Percentiles rank a stretch among this genome's conserved stretches.
These are phyloP conservation scores for Calyptommatus sinebrachiatus DNA, from an alignment of 2,113 vertebrate genomes.

Conservation along the genomic window DNA sequence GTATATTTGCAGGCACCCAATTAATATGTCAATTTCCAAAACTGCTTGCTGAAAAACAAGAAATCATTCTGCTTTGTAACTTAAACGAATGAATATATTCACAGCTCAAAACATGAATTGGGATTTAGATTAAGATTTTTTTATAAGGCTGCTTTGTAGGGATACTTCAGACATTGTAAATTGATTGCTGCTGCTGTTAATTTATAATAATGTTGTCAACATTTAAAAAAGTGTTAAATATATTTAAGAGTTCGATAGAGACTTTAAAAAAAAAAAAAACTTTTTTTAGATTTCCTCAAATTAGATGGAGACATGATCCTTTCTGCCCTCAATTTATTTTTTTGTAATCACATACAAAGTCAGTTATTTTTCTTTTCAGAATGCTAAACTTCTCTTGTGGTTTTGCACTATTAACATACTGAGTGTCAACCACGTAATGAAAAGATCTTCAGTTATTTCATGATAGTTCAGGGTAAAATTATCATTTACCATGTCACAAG, in stretches of 20 bases:
- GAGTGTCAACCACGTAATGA: neutral
- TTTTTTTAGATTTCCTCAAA: neutral
- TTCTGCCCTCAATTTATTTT: neutral
- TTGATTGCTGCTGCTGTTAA: neutral
- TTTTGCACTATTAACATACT: neutral
- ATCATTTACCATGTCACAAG: no score
- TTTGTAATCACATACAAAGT: neutral
- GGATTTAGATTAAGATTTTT: conserved; percentile 8
- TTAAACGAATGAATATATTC: conserved; percentile 15
- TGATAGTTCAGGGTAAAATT: no score
- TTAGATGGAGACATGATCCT: neutral
- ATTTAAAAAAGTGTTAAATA: conserved; percentile 24
- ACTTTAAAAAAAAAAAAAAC: neutral
- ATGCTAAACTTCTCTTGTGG: neutral
- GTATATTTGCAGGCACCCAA: conserved; percentile 33
- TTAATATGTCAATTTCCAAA: conserved; percentile 37
- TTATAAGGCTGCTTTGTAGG: neutral
- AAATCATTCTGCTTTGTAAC: conserved; percentile 18
- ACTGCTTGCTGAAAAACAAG: conserved; percentile 43
- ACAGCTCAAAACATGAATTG: neutral
- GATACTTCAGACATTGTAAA: neutral
- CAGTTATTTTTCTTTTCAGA: neutral
- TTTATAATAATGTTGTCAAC: neutral
- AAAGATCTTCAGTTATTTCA: no score
- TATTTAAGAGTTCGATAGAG: neutral